A percentile compares a stretch with the other conserved stretches of the same genome.
Evolutionary conservation across 2,113 vertebrate species (phyloP).

Genomic region (rat (Rattus norvegicus)): DNA sequence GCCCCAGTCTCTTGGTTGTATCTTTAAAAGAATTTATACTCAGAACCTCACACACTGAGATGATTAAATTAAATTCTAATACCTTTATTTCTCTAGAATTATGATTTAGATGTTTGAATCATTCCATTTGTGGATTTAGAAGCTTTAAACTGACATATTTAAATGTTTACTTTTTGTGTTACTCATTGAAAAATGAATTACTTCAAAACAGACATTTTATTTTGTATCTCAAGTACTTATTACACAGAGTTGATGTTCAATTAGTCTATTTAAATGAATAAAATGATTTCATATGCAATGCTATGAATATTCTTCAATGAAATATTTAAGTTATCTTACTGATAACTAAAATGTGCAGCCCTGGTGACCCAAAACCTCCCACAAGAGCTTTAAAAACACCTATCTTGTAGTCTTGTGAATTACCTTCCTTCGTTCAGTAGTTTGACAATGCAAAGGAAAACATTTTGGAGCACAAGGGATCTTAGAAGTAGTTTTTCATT

Average conservation of each 20-base stretch:
- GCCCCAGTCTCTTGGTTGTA: not conserved
- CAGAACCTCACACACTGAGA: not conserved
- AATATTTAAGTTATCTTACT: conserved; percentile 41
- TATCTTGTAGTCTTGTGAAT: not conserved
- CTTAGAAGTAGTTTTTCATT: not conserved
- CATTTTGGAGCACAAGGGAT: not conserved
- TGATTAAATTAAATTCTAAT: conserved; percentile 35
- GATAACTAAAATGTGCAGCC: not conserved
- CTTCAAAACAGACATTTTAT: conserved; percentile 8
- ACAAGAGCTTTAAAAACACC: not conserved
- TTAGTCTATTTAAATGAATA: conserved; percentile 52
- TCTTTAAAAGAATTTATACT: conserved; percentile 39
- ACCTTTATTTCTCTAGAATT: conserved; percentile 23
- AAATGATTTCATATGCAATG: not conserved
- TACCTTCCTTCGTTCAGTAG: not conserved
- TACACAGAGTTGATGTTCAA: conserved; percentile 12
- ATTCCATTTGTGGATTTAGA: not conserved
- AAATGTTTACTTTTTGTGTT: conserved; percentile 55
- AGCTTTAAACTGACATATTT: not conserved
- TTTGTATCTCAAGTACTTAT: conserved; percentile 12
- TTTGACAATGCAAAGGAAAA: conserved; percentile 20
- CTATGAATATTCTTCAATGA: not conserved
- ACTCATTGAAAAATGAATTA: conserved; percentile 2
- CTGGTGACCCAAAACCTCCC: not conserved
- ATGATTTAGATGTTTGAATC: conserved; percentile 17